Conservation (phyloP, 2,797 vertebrate genomes). For the Lateolabrax maculatus region DNA sequence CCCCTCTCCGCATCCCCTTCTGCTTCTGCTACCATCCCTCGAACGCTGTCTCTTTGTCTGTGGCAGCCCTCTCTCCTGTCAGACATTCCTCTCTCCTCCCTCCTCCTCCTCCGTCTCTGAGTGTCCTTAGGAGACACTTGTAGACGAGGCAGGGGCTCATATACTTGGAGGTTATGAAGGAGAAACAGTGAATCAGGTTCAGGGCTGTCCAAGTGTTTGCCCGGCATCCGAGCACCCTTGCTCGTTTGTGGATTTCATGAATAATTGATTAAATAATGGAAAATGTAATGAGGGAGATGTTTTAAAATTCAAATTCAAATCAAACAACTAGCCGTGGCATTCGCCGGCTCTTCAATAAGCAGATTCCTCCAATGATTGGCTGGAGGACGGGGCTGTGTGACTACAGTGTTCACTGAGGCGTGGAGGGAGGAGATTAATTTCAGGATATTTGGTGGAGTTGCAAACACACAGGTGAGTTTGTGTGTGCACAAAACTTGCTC, state of each 20-base stretch:
- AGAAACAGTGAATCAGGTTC: constrained; percentile 72
- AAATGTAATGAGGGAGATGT: constrained; percentile 87
- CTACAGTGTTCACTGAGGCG: constrained; percentile 52
- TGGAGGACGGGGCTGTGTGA: constrained; percentile 51
- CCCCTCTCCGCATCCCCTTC: constrained; percentile 63
- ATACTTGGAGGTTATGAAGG: constrained; percentile 68
- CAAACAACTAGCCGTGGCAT: constrained; percentile 80
- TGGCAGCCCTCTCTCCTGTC: constrained; percentile 42
- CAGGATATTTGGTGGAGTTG: constrained; percentile 54
- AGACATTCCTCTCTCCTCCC: constrained; percentile 34
- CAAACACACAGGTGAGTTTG: constrained; percentile 58
- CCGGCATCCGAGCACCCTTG: constrained; percentile 70
- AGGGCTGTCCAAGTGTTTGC: constrained; percentile 78
- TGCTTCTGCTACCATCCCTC: constrained; percentile 59
- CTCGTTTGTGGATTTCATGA: constrained; percentile 83
- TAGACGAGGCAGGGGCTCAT: constrained; percentile 60
- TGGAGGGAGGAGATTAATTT: constrained; percentile 73
- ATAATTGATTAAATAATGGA: constrained; percentile 89
- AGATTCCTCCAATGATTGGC: constrained; percentile 75
- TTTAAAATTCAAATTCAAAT: constrained; percentile 89
- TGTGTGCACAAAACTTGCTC: constrained; percentile 26
- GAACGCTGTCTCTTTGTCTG: constrained; percentile 57
- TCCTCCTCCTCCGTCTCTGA: constrained; percentile 36
- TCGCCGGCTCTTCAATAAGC: constrained; percentile 68
- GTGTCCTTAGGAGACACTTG: constrained; percentile 79